Conservation (phyloP, 1,140 invertebrate genomes). For the Drosophila paulistorum region DNA sequence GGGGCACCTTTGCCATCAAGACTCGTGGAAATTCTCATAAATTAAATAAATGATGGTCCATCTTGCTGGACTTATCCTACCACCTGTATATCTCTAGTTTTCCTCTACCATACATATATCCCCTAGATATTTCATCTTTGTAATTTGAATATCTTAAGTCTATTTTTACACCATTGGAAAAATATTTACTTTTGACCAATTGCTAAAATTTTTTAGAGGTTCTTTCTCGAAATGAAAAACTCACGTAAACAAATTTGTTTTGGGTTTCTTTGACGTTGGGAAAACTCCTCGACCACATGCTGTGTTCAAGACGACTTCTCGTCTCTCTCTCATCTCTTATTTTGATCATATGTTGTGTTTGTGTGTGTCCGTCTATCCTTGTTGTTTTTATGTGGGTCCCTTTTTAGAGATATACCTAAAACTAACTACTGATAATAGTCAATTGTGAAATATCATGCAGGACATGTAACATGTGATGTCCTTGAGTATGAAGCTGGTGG, state of each 20-base stretch:
- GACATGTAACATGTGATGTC: slow-evolving; percentile 42
- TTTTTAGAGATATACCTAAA: slow-evolving; percentile 21
- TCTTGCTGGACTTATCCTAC: slow-evolving; percentile 24
- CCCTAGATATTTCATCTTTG: slow-evolving; percentile 20
- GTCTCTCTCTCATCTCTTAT: not conserved
- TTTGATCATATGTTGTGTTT: not conserved
- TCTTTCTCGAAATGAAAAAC: slow-evolving; percentile 45
- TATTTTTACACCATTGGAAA: slow-evolving; percentile 37
- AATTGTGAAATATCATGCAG: slow-evolving; percentile 31
- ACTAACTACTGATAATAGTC: slow-evolving; percentile 46
- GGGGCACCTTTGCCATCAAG: slow-evolving; percentile 47
- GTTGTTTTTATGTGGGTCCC: slow-evolving; percentile 33
- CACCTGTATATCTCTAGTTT: slow-evolving; percentile 2
- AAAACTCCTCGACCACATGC: slow-evolving; percentile 60
- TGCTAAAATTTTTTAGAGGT: slow-evolving; percentile 47
- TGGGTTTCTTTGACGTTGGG: slow-evolving; percentile 41
- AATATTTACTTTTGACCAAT: slow-evolving; percentile 50
- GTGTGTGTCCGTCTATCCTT: too few species aligned
- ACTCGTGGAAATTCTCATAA: slow-evolving; percentile 63
- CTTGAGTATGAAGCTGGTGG: slow-evolving; percentile 4
- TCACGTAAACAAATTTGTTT: slow-evolving; percentile 76
- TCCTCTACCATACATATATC: not conserved
- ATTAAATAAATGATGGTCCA: slow-evolving; percentile 41
- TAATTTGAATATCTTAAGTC: slow-evolving; percentile 59
- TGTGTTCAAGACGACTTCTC: slow-evolving; percentile 26